phyloP scores from a whole-genome alignment of 2,888 invertebrate genomes.

The Epistrophe grossulariae region DNA sequence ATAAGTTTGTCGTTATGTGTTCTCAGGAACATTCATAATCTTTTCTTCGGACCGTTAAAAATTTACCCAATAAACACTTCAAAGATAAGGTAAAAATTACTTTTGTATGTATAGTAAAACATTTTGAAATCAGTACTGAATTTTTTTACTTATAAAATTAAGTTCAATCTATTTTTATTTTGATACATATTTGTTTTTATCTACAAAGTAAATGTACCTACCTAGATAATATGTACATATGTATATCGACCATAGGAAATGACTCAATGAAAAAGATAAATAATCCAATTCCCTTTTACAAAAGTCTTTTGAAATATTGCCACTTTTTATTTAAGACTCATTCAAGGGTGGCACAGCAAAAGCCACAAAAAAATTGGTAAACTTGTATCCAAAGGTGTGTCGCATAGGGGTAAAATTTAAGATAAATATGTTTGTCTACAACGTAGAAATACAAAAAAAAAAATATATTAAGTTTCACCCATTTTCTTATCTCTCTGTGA shows the following conservation, averaged over 20 bases:
- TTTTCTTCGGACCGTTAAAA: no score
- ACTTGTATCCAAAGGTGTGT: not conserved
- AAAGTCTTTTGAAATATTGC: not conserved
- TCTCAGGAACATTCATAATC: no score
- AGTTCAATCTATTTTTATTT: not conserved
- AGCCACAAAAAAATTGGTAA: not conserved
- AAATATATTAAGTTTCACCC: conserved; percentile 7
- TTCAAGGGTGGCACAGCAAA: not conserved
- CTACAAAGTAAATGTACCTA: not conserved
- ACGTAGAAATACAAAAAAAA: not conserved
- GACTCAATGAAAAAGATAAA: not conserved
- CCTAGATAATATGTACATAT: no score
- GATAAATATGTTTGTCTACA: not conserved
- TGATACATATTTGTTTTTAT: not conserved
- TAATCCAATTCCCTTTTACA: not conserved
- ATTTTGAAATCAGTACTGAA: no score
- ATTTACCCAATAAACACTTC: no score
- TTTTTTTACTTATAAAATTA: not conserved
- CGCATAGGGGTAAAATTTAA: not conserved
- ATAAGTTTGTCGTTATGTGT: no score
- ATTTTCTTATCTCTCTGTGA: conserved; percentile 8
- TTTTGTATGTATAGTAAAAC: no score
- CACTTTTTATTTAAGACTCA: not conserved
- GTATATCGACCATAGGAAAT: not conserved
- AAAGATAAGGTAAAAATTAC: no score